These are phyloP conservation scores for Archilochus colubris DNA, from an alignment of 2,113 vertebrate genomes.

Conservation along the genomic window DNA sequence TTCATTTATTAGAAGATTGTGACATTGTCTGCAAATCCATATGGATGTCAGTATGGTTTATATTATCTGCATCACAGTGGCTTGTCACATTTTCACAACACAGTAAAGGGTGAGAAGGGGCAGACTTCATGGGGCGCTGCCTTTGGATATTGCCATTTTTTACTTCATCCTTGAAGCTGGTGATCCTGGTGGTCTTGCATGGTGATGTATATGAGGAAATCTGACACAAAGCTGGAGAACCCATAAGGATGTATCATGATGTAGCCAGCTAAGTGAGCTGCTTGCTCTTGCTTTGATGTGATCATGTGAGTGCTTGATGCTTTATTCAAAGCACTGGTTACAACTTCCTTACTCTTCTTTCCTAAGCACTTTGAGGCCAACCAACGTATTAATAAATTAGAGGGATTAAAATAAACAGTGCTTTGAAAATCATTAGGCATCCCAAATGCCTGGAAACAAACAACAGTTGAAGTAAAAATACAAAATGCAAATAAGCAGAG, in stretches of 20 bases:
- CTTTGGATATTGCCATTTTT: slow-evolving; percentile 28
- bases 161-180: neutral
- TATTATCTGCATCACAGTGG: neutral
- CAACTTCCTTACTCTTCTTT: slow-evolving; percentile 43
- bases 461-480: slow-evolving; percentile 52
- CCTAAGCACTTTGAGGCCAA: slow-evolving; percentile 55
- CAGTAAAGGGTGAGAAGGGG: rapidly evolving
- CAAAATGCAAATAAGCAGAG: slow-evolving; percentile 59
- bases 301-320: slow-evolving; percentile 37
- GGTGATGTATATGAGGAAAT: slow-evolving; percentile 8
- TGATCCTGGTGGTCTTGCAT: neutral
- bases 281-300: slow-evolving; percentile 60
- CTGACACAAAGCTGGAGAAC: neutral
- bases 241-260: neutral
- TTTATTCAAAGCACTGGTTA: slow-evolving; percentile 62
- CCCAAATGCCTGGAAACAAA: slow-evolving; percentile 60
- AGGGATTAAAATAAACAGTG: slow-evolving; percentile 68
- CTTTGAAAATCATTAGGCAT: slow-evolving; percentile 71
- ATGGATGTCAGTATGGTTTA: neutral
- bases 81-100: neutral
- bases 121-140: neutral
- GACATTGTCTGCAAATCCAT: neutral
- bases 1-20: neutral
- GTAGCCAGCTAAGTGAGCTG: slow-evolving; percentile 16
- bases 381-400: slow-evolving; percentile 65